Percentiles rank a stretch among this genome's conserved stretches.
Conservation (phyloP, 2,888 invertebrate genomes). For the Apamea sordens region DNA sequence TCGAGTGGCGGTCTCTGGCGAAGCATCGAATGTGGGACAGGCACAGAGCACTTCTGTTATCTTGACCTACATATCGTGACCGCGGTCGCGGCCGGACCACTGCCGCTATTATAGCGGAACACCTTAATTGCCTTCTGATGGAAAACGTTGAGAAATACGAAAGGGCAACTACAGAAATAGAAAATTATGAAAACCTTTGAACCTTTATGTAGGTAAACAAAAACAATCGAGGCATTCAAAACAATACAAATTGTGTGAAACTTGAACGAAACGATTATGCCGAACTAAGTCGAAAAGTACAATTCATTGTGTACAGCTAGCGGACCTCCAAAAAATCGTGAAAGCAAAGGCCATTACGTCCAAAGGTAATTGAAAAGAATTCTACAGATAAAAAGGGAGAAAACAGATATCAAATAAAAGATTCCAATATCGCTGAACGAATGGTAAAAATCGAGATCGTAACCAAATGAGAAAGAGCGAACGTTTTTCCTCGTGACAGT, state of each 20-base stretch:
- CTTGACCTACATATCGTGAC: slow-evolving; percentile 86
- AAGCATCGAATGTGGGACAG: slow-evolving; percentile 77
- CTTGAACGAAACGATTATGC: neutral
- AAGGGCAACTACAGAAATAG: slow-evolving; percentile 37
- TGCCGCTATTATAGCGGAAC: slow-evolving; percentile 77
- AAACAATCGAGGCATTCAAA: neutral
- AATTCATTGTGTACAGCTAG: neutral
- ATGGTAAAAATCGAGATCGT: slow-evolving; percentile 33
- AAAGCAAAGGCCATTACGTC: neutral
- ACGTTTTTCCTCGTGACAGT: slow-evolving; percentile 76
- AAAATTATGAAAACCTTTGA: slow-evolving; percentile 24
- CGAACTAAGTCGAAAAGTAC: neutral
- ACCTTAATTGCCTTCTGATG: slow-evolving; percentile 75
- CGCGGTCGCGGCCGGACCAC: slow-evolving; percentile 79
- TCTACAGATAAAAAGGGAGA: slow-evolving; percentile 1
- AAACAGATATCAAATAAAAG: slow-evolving; percentile 7
- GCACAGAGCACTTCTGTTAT: slow-evolving; percentile 80
- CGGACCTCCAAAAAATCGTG: neutral
- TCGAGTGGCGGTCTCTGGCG: slow-evolving; percentile 48
- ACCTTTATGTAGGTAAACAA: neutral
- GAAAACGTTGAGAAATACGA: slow-evolving; percentile 57
- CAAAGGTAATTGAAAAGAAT: neutral
- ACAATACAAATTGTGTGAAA: neutral
- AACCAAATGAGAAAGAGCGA: slow-evolving; percentile 68
- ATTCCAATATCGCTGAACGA: slow-evolving; percentile 26